Base-by-base conservation (phyloP, 2,888 invertebrate genomes). In the Leptinotarsa tumamoca region DNA sequence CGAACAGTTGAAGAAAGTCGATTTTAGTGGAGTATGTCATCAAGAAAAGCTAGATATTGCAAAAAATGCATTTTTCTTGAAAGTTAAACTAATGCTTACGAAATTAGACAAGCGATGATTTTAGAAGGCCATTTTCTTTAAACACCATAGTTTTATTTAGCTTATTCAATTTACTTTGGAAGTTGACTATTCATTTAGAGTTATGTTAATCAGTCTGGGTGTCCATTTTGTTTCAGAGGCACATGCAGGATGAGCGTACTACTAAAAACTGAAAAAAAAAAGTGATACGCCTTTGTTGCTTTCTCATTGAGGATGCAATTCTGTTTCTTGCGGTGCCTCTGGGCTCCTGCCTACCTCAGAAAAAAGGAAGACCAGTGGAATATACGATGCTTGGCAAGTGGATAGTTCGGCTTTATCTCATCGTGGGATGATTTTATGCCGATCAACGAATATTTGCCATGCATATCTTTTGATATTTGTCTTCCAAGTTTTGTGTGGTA, bases 221-320 rank as follows among this genome's bases (percentile, higher is more conserved):
- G 86, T 89, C 89, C 88, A 89, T 88, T 80, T 89, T 91, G 92
- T 91, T 94, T 93, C 94, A 95, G 95, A 95, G 94, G 95, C 95
- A 95, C 94, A 93, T 93, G 94, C 93, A 92, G 92, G 91, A 91
- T 90, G 91, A 91, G 91, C 91, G 91, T 91, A 91, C 21, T 49
- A 33, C 7, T n/a, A 33, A n/a, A 70, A 70, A 61, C 43, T n/a
- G 33, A 18, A 58, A 43, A 58, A 73, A 76, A 80, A 5, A 23
- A 23, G 79, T 89, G 83, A 82, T 89, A 87, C 73, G 75, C 78
- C 80, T 82, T 82, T 80, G 83, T 86, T 86, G 85, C 83, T 85
- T 85, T 84, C 85, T 82, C 74, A 73, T 79, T 74, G 74, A 81
- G 83, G 83, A 83, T 82, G 83, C 83, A 85, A 85, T 85, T 81